A percentile compares a stretch with the other conserved stretches of the same genome.
These are phyloP conservation scores for Orchesella cincta DNA, from an alignment of 1,140 invertebrate genomes.

Conservation along the genomic window DNA sequence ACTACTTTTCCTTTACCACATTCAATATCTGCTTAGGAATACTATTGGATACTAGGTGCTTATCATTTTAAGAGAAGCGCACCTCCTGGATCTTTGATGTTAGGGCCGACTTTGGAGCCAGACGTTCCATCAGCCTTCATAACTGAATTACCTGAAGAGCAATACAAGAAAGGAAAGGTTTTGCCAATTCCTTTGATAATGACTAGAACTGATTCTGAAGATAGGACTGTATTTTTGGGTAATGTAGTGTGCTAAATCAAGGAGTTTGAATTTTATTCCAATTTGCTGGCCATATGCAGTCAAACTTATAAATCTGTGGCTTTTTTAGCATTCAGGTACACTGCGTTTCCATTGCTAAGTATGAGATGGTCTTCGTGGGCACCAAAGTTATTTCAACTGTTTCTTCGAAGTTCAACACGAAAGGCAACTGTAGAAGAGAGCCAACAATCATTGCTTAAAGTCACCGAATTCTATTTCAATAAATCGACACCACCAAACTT, in stretches of 20 bases:
- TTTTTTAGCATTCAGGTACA: background rate
- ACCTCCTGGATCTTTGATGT: background rate
- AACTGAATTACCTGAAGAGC: conserved; percentile 32
- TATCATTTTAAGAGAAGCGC: background rate
- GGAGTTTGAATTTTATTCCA: background rate
- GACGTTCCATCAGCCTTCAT: conserved; percentile 34
- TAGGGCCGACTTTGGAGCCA: conserved; percentile 33
- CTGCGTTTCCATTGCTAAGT: background rate
- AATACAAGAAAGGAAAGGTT: conserved; percentile 25
- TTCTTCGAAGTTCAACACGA: background rate
- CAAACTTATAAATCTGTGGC: background rate
- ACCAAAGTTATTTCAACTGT: background rate
- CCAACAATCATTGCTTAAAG: background rate
- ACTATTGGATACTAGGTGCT: too few species aligned
- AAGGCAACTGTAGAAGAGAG: background rate
- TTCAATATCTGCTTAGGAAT: too few species aligned
- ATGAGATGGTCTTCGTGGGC: background rate
- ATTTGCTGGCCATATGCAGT: background rate
- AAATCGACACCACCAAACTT: background rate
- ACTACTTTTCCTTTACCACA: too few species aligned
- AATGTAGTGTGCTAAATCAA: background rate
- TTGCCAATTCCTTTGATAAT: conserved; percentile 25
- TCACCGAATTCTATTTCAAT: background rate
- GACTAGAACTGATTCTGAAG: conserved; percentile 18
- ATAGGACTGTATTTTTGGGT: background rate